These are phyloP conservation scores for Lithophane semibrunnea DNA, from an alignment of 2,888 invertebrate genomes.

Conservation along the genomic window DNA sequence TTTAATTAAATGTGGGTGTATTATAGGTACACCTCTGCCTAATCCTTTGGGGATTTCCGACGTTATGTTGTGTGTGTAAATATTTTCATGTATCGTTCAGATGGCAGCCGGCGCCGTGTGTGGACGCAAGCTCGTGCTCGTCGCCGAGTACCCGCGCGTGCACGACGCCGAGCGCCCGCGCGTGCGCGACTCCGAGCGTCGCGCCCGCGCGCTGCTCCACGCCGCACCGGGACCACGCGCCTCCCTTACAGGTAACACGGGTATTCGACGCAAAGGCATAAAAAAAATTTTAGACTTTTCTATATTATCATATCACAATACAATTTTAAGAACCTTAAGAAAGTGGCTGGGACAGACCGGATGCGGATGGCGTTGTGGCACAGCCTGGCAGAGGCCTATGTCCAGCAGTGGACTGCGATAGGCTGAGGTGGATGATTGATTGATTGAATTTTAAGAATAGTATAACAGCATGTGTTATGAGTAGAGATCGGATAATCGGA, in stretches of 20 bases:
- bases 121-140: slow-evolving; percentile 19
- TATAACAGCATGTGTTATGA: too few species aligned
- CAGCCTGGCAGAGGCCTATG: too few species aligned
- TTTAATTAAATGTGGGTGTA: neutral
- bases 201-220: slow-evolving; percentile 73
- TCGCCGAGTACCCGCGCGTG: neutral
- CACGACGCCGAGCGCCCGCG: slow-evolving; percentile 7
- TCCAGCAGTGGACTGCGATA: too few species aligned
- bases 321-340: neutral
- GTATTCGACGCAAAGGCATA: neutral
- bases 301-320: neutral
- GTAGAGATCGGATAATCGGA: too few species aligned
- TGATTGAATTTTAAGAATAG: neutral
- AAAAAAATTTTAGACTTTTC: neutral
- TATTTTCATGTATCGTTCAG: neutral
- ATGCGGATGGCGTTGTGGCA: too few species aligned
- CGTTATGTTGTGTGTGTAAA: neutral
- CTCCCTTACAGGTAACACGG: slow-evolving; percentile 78
- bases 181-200: neutral
- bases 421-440: too few species aligned
- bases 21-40: neutral
- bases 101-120: slow-evolving; percentile 29
- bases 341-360: too few species aligned
- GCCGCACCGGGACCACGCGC: slow-evolving; percentile 72
- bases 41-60: too few species aligned